Percentiles rank a stretch among this genome's conserved stretches.
Conservation (phyloP, 2,113 vertebrate species). For the Bambusicola thoracicus region DNA sequence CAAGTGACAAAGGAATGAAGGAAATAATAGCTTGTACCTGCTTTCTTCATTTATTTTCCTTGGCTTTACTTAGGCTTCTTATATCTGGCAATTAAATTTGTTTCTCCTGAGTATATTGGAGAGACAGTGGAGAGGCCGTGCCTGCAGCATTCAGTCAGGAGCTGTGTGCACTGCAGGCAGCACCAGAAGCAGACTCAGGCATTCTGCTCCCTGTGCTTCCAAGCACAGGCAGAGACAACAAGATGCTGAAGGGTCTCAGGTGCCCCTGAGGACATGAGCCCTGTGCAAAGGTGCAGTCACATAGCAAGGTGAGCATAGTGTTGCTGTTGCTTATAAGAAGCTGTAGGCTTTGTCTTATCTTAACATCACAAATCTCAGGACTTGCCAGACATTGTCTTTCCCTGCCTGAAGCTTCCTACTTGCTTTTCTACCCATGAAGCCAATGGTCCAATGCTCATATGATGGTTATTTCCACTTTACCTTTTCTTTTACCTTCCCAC, state of each 20-base stretch:
- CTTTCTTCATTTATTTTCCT: background rate
- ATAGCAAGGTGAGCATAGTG: fast-evolving
- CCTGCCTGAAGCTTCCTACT: background rate
- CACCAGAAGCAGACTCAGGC: background rate
- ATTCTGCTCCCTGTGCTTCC: background rate
- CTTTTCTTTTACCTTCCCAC: background rate
- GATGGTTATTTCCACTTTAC: background rate
- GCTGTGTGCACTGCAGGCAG: background rate
- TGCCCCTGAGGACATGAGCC: background rate
- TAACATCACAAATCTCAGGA: background rate
- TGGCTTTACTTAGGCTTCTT: background rate
- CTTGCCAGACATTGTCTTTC: background rate
- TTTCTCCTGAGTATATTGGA: background rate
- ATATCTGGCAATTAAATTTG: background rate
- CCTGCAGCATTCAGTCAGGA: background rate
- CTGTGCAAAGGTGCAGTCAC: background rate
- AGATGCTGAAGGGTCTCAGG: background rate
- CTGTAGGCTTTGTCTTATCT: background rate
- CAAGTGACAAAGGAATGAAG: background rate
- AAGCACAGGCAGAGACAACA: background rate
- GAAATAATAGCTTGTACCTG: background rate
- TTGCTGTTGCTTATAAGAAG: background rate
- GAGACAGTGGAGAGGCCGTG: background rate
- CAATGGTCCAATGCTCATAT: background rate
- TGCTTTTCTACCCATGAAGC: background rate